These are phyloP conservation scores for Chionomys nivalis DNA, from an alignment of 2,113 vertebrate genomes.

Conservation along the genomic window DNA sequence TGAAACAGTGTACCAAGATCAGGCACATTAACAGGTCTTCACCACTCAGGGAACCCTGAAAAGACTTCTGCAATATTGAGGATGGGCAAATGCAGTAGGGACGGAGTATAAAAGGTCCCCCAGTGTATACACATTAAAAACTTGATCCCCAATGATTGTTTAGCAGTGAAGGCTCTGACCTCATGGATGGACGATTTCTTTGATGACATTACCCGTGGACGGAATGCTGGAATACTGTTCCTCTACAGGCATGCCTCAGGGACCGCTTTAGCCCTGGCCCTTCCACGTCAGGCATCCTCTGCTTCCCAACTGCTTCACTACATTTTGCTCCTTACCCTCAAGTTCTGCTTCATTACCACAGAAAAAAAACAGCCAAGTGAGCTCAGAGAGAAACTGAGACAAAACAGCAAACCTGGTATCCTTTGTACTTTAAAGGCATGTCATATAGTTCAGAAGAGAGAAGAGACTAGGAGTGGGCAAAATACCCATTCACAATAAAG, in stretches of 20 bases:
- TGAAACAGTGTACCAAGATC: rapidly evolving
- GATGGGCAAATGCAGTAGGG: background rate
- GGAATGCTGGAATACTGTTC: background rate
- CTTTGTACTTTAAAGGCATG: background rate
- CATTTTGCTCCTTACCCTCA: background rate
- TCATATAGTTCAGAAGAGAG: background rate
- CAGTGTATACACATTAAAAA: background rate
- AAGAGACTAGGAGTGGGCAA: background rate
- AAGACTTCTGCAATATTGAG: background rate
- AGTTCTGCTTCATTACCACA: background rate
- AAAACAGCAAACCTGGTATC: background rate
- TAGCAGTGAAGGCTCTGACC: background rate
- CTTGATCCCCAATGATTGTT: background rate
- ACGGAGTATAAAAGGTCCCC: no score
- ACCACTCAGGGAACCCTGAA: background rate
- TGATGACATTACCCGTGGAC: background rate
- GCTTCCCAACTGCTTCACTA: background rate
- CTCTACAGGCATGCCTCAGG: background rate
- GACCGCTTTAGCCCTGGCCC: background rate
- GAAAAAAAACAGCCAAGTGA: background rate
- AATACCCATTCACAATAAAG: background rate
- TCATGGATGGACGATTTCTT: background rate
- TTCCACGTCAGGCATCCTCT: background rate
- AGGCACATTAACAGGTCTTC: background rate
- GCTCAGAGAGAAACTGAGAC: background rate